phyloP scores from a whole-genome alignment of 2,797 vertebrate species.

The Phataginus tricuspis region DNA sequence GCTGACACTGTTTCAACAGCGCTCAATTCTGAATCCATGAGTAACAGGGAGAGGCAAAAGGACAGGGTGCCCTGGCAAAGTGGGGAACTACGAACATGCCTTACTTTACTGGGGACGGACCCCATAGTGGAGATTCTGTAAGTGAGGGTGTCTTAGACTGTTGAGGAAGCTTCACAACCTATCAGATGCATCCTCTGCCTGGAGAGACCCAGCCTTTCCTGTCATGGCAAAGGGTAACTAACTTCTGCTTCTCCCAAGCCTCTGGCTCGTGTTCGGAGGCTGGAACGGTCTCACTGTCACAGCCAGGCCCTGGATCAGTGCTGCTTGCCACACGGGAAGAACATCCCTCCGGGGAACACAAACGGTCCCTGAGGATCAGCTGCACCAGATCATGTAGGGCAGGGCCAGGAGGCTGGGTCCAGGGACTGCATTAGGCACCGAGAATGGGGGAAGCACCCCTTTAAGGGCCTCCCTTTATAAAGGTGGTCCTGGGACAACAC shows the following conservation, averaged over 20 bases:
- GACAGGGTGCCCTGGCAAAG: too few relatives aligned
- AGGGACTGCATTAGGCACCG: rapidly evolving
- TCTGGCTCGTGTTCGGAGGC: neutral
- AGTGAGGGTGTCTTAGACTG: neutral
- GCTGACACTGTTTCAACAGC: neutral
- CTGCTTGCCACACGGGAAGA: rapidly evolving
- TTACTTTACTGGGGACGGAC: neutral
- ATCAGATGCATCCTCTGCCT: neutral
- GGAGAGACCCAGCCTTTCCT: neutral
- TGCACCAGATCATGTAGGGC: neutral
- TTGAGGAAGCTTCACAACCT: rapidly evolving
- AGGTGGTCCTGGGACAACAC: too few relatives aligned
- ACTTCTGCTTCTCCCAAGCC: neutral
- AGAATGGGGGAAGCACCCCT: too few relatives aligned
- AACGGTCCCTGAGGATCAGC: too few relatives aligned
- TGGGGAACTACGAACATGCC: rapidly evolving
- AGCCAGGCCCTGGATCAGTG: rapidly evolving
- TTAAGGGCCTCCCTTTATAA: neutral
- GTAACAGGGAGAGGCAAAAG: neutral
- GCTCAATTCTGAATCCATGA: neutral
- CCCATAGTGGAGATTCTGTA: neutral
- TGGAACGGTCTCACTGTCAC: rapidly evolving
- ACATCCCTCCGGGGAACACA: too few relatives aligned
- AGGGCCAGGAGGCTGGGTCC: neutral
- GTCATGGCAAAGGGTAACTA: neutral